A percentile compares a stretch with the other conserved stretches of the same genome.
These are phyloP conservation scores for Hesperia comma DNA, from an alignment of 2,888 invertebrate genomes.

Conservation along the genomic window DNA sequence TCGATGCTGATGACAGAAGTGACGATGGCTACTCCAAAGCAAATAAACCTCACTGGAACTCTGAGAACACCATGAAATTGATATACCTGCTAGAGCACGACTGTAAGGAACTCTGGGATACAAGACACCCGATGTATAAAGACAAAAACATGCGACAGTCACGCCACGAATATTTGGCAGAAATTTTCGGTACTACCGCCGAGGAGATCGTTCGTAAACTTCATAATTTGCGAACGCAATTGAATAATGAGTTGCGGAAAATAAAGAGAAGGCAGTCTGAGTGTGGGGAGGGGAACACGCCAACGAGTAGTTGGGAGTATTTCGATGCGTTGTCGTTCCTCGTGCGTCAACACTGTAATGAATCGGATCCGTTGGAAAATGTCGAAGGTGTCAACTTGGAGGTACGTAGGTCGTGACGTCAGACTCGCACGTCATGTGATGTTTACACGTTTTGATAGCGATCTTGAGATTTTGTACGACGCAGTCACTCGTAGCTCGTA, in stretches of 20 bases:
- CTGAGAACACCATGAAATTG: conserved; percentile 67
- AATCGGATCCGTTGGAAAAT: conserved; percentile 52
- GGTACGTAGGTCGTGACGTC: conserved; percentile 52
- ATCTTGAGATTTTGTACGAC: neutral
- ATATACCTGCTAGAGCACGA: conserved; percentile 68
- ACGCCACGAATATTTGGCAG: conserved; percentile 67
- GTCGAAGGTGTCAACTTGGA: conserved; percentile 70
- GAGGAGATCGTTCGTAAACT: conserved; percentile 74
- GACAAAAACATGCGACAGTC: conserved; percentile 59
- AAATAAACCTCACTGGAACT: conserved; percentile 59
- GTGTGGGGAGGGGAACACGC: conserved; percentile 45
- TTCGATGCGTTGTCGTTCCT: conserved; percentile 73
- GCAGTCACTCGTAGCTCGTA: too few species aligned
- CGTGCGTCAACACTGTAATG: conserved; percentile 56
- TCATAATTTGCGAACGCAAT: conserved; percentile 74
- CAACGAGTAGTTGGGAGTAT: conserved; percentile 72
- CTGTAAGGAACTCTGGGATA: conserved; percentile 72
- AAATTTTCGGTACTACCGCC: conserved; percentile 62
- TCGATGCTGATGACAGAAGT: conserved; percentile 60
- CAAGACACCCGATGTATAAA: conserved; percentile 62
- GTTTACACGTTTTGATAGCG: neutral
- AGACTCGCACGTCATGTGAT: conserved; percentile 8
- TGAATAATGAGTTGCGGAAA: conserved; percentile 74
- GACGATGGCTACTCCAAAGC: conserved; percentile 46
- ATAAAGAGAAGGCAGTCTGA: conserved; percentile 62